Conservation (phyloP, 2,113 vertebrate species). For the Acanthisitta chloris region DNA sequence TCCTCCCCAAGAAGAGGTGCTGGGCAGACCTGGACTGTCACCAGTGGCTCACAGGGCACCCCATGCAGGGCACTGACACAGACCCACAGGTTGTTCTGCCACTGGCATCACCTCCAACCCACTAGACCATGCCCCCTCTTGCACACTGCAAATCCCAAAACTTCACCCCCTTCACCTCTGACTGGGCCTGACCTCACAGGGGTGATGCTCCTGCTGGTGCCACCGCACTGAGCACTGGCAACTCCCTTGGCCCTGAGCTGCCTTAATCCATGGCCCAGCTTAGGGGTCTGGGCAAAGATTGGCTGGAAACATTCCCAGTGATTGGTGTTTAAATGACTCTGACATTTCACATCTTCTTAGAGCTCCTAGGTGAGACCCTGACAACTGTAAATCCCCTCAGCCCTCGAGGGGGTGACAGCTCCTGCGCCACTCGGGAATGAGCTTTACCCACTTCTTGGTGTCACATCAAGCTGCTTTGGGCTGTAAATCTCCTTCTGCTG, state of each 20-base stretch:
- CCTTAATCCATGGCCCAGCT: not conserved
- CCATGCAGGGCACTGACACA: not conserved
- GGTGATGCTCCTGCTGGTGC: not conserved
- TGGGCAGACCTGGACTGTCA: not conserved
- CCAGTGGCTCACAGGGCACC: not conserved
- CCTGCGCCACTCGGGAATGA: rapidly evolving
- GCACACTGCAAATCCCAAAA: not conserved
- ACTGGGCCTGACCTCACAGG: not conserved
- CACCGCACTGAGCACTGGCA: rapidly evolving
- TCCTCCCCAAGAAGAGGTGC: not conserved
- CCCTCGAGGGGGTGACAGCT: not conserved
- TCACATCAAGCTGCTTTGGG: not conserved
- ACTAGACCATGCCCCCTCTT: not conserved
- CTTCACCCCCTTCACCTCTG: not conserved
- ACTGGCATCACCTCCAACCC: not conserved
- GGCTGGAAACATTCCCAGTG: not conserved
- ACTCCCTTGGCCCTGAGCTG: rapidly evolving
- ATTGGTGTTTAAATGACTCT: not conserved
- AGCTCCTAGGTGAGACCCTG: not conserved
- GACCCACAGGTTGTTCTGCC: not conserved
- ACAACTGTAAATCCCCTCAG: not conserved
- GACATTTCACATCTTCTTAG: conserved; percentile 38
- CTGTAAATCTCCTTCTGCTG: conserved; percentile 5
- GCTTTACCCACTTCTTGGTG: conserved; percentile 4
- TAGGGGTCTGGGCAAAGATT: conserved; percentile 12